Base-by-base conservation (phyloP, 2,113 vertebrate genomes). In the Cervus canadensis region DNA sequence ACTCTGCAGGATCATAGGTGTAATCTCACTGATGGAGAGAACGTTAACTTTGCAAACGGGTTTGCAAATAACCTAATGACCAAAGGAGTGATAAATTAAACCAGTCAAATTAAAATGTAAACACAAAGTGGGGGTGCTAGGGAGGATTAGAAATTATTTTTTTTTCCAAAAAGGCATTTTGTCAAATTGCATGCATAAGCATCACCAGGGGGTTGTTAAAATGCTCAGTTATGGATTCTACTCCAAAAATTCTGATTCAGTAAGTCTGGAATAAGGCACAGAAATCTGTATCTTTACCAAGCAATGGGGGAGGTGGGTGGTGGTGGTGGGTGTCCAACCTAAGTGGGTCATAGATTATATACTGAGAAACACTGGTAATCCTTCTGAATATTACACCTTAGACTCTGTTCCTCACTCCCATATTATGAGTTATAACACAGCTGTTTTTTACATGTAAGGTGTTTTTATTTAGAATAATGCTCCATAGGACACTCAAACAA, bases 51-150 rank as follows among this genome's bases (percentile, higher is more conserved):
- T 25, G 40, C 13, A 84, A 87, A 88, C 33, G 83, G 57, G 50
- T 94, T 83, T 95, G 33, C 48, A 91, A 87, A 96, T 89, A 26
- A 94, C 57, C 7, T 11, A 89, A 84, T 86, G n/a, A 94, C 90
- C 82, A 79, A 98, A 95, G n/a, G 83, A 95, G 9, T 87, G 78
- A 83, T 79, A 87, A 82, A 95, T 90, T 86, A 43, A 52, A 54
- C 64, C 81, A 52, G 23, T 60, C n/a, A 26, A 86, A 97, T 93
- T 76, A 82, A 95, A 88, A 87, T 84, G 56, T 25, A 88, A 82
- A 57, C n/a, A 91, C 26, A 91, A 85, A 89, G 5, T 56, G n/a
- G 9, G 93, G 54, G 43, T n/a, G 0, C 56, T 62, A 28, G 6
- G 23, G 78, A 87, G 15, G 50, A 4, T 13, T 82, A 45, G 23